Conservation (phyloP, 2,888 invertebrate genomes). For the Podotricha telesiphe region DNA sequence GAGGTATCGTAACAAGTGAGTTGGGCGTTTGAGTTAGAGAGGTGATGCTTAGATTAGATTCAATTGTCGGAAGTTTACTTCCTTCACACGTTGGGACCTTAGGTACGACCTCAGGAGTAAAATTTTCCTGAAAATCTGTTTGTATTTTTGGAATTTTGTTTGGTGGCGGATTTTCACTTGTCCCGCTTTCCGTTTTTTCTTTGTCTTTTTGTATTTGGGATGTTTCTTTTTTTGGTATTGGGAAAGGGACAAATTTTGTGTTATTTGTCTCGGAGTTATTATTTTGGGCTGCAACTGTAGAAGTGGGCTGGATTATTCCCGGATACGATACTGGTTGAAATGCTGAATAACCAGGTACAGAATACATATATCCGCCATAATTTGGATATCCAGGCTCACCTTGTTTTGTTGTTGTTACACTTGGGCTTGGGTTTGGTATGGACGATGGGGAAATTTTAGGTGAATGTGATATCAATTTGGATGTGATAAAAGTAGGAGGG, state of each 20-base stretch:
- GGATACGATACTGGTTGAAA: slow-evolving; percentile 73
- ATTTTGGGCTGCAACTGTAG: slow-evolving; percentile 50
- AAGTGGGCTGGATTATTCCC: slow-evolving; percentile 54
- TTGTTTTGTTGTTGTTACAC: slow-evolving; percentile 65
- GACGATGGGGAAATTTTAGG: slow-evolving; percentile 79
- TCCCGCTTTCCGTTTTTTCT: slow-evolving; percentile 47
- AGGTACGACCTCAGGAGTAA: slow-evolving; percentile 66
- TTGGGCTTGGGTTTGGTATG: slow-evolving; percentile 77
- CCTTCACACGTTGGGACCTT: slow-evolving; percentile 53
- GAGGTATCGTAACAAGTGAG: slow-evolving; percentile 59
- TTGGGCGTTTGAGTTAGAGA: slow-evolving; percentile 67
- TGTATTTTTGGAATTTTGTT: slow-evolving; percentile 51
- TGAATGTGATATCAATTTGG: slow-evolving; percentile 68
- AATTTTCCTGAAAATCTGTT: slow-evolving; percentile 73
- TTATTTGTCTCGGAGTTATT: slow-evolving; percentile 46
- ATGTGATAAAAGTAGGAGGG: slow-evolving; percentile 54
- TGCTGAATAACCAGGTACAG: slow-evolving; percentile 76
- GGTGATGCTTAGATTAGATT: slow-evolving; percentile 67
- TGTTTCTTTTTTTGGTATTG: slow-evolving; percentile 50
- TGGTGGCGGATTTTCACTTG: slow-evolving; percentile 43
- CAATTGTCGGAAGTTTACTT: slow-evolving; percentile 49
- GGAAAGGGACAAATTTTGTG: slow-evolving; percentile 55
- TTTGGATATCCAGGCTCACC: slow-evolving; percentile 66
- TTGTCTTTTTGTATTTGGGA: slow-evolving; percentile 42
- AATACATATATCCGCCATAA: slow-evolving; percentile 71